Percentiles rank a stretch among this genome's conserved stretches.
These are phyloP conservation scores for Chaitophorus viminalis DNA, from an alignment of 2,888 invertebrate species.

Conservation along the genomic window DNA sequence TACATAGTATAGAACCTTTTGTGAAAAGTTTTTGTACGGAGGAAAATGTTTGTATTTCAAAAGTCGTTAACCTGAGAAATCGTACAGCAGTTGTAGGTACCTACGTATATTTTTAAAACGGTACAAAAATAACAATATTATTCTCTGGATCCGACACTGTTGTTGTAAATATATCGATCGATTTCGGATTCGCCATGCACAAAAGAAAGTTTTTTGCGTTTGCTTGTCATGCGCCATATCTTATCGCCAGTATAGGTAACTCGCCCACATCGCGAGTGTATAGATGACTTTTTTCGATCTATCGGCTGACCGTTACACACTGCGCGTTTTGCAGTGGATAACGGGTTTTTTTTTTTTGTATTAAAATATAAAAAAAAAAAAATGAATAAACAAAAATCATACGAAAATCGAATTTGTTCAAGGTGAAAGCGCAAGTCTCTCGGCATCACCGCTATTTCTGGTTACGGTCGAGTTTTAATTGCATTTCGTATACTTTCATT, in stretches of 20 bases:
- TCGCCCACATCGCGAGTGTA: not conserved
- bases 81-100: not conserved
- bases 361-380: not conserved
- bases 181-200: not conserved
- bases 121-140: not conserved
- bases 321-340: not conserved
- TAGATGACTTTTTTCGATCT: not conserved
- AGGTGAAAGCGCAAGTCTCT: constrained; percentile 59
- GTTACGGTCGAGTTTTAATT: constrained; percentile 61
- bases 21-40: not conserved
- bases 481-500: constrained; percentile 59
- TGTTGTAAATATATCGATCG: not conserved
- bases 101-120: too few species aligned
- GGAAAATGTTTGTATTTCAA: constrained; percentile 17
- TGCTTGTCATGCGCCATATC: not conserved
- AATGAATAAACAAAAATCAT: not conserved
- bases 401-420: constrained; percentile 48
- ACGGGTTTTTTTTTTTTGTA: not conserved
- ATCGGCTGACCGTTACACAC: not conserved
- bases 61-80: constrained; percentile 14
- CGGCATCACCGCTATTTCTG: not conserved
- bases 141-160: too few species aligned
- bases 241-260: too few species aligned
- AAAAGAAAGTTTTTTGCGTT: not conserved
- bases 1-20: too few species aligned